Evolutionary conservation across 2,888 invertebrate species (phyloP), one percentile per base, ranked within the genome.

Genomic region (Sylvicola cinctus): DNA sequence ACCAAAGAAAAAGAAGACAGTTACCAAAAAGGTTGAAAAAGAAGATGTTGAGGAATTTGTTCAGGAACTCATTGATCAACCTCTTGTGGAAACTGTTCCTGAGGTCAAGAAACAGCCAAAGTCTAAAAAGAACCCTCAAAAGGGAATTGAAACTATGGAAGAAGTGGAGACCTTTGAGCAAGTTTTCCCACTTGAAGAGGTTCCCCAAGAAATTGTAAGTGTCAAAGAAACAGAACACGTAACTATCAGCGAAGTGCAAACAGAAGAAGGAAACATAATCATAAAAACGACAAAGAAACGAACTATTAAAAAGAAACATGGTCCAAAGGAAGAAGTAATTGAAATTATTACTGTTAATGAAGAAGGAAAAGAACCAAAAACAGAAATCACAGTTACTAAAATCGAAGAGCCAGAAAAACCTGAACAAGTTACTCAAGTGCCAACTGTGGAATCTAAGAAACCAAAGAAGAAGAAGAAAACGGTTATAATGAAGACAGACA

Each of bases 21-120:
- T 20, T 6, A 8, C 8, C 4, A 26, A 38, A 8, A 26, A 30
- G n/a, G 16, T 15, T 3, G n/a, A 35, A 35, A 26, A 17, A 28
- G 31, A 33, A 20, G 33, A 36, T n/a, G 25, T 17, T 1, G 29
- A 33, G 16, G 36, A 36, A 20, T 33, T 28, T 16, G 8, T 33
- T 11, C 13, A 27, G 16, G 4, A 26, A 15, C 16, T 33, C 6
- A 33, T 33, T 20, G 20, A 20, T 4, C 20, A 20, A 20, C 20
- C 67, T 40, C 51, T 74, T 29, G 72, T 74, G 50, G 63, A 66
- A 45, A 56, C 26, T 2, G 43, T 47, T 1, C 33, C 40, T 1
- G 44, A 47, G 7, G 43, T 47, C 3, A 20, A 31, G 28, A 11
- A 29, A 16, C 17, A 38, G 37, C 23, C 32, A 38, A 34, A 33